phyloP scores from a whole-genome alignment of 92 coral and sea anemone species.

The Parazoanthus atlanticus region DNA sequence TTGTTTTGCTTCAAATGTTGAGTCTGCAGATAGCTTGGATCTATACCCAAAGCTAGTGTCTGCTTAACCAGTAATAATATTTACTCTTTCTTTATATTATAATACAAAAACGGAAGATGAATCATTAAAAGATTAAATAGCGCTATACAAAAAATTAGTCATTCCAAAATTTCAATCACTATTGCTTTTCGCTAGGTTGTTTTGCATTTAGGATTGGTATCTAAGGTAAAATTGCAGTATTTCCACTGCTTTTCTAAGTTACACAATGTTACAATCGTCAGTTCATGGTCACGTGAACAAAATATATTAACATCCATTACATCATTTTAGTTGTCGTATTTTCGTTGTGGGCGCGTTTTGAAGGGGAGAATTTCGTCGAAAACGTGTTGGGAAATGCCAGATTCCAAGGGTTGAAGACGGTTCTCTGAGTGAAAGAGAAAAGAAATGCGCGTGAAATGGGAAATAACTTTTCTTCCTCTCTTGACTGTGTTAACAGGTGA shows the following conservation, averaged over 20 bases:
- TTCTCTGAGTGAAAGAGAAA: conserved; percentile 5
- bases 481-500: conserved; percentile 24
- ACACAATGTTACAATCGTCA: conserved; percentile 13
- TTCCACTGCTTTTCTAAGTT: background rate
- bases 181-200: no score
- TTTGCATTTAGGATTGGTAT: background rate
- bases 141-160: no score
- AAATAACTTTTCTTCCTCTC: conserved; percentile 4
- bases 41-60: conserved; percentile 4
- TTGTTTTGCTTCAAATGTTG: background rate
- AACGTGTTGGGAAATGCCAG: background rate
- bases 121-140: no score
- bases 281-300: conserved; percentile 30
- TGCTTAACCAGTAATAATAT: no score
- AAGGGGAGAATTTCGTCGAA: background rate
- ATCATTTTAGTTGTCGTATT: conserved; percentile 8
- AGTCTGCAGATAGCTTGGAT: background rate
- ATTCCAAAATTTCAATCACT: no score
- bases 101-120: no score
- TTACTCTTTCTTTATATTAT: background rate
- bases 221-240: background rate
- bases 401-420: background rate
- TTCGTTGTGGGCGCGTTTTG: background rate
- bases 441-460: conserved; percentile 41
- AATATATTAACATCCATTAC: conserved; percentile 4